These are phyloP conservation scores for Piscicola geometra DNA, from an alignment of 2,888 invertebrate genomes.

Conservation along the genomic window DNA sequence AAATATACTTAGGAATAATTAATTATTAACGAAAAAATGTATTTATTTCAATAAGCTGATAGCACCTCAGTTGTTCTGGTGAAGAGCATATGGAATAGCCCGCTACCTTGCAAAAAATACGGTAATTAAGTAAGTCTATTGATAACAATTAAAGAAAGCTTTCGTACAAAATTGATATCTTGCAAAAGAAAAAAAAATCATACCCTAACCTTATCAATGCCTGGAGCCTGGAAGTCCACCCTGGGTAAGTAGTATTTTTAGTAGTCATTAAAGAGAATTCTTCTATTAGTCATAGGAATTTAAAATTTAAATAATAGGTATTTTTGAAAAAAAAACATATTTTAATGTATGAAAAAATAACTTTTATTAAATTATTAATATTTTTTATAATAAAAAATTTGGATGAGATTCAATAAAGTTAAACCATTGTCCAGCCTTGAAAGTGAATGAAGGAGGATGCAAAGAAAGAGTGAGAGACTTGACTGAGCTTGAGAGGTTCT, in stretches of 20 bases:
- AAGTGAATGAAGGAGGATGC: slow-evolving; percentile 49
- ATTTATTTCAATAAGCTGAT: no score
- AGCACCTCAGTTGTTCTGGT: slow-evolving; percentile 49
- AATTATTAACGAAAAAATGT: no score
- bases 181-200: not conserved
- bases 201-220: not conserved
- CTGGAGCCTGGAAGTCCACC: not conserved
- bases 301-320: no score
- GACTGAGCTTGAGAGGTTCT: slow-evolving; percentile 50
- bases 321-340: no score
- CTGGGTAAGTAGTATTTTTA: no score
- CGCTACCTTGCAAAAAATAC: slow-evolving; percentile 49
- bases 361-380: no score
- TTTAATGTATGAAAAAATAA: no score
- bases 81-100: slow-evolving; percentile 58
- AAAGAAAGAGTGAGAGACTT: slow-evolving; percentile 50
- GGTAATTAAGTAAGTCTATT: not conserved
- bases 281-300: no score
- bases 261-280: no score
- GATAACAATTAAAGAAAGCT: not conserved
- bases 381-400: no score
- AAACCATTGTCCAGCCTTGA: slow-evolving; percentile 58
- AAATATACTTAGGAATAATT: no score
- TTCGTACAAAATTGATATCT: not conserved
- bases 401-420: no score